Evolutionary conservation across 2,797 vertebrate species (phyloP).

Genomic region (Uromys caudimaculatus): DNA sequence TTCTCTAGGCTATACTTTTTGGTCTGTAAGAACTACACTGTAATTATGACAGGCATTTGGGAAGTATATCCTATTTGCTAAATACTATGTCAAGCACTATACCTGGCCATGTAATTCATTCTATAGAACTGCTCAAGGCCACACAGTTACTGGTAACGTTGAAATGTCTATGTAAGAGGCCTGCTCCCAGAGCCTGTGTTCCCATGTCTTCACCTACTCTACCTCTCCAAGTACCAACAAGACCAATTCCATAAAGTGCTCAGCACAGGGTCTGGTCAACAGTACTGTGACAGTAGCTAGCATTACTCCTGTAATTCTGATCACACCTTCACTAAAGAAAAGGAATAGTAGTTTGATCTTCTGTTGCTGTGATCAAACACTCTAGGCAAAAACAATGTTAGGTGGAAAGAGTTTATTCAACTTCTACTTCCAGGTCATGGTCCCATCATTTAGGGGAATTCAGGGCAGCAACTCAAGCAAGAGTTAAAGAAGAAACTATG

Average conservation of each 20-base stretch:
- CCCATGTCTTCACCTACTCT: background rate
- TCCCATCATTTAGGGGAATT: background rate
- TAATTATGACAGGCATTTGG: conserved; percentile 27
- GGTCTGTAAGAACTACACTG: background rate
- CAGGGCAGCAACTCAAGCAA: background rate
- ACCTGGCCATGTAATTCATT: background rate
- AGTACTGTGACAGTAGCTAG: background rate
- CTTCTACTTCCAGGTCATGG: background rate
- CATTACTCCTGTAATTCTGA: background rate
- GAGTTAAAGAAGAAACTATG: background rate
- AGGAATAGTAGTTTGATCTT: background rate
- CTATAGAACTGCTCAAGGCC: conserved; percentile 1
- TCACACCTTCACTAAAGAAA: conserved; percentile 18
- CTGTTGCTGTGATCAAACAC: background rate
- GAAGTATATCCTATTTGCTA: conserved; percentile 38
- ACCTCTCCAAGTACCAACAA: background rate
- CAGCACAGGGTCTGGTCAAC: background rate
- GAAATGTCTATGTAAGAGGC: background rate
- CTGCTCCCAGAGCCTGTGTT: background rate
- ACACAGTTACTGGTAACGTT: background rate
- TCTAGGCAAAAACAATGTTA: background rate
- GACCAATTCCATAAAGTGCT: background rate
- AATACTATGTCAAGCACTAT: background rate
- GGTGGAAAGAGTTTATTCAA: background rate
- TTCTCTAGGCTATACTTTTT: conserved; percentile 44